Evolutionary conservation across 2,797 vertebrate genomes (phyloP), one percentile per base, ranked within the genome.

Genomic region (Trachurus trachurus): DNA sequence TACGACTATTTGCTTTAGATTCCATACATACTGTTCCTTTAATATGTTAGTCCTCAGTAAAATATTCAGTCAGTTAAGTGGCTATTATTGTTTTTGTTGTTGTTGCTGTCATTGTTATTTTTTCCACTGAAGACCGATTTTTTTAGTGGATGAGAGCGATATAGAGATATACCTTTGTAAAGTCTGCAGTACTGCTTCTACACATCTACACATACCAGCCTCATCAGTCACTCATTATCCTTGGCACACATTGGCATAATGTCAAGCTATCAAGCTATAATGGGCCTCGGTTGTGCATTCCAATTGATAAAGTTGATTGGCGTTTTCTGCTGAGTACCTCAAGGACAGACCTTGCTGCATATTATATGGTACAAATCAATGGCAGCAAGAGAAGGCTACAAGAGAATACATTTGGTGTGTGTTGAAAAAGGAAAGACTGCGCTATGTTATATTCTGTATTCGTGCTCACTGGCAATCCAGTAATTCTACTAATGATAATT

Each of bases 281-380:
- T 56, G 29, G 45, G 26, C 52, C 19, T 57, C 8, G 37, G 72
- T 45, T 16, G 53, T 31, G 40, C 44, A 26, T 64, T 68, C 26
- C 31, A 53, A 26, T 13, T 78, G 61, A 74, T 52, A 4, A 39
- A 26, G 71, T 8, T 76, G 37, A 67, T 34, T 52, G 26, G 19
- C 37, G 29, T 79, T 74, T 83, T 71, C 71, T 71, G 52, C 62
- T 66, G 63, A 79, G 44, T 47, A 13, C 5, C 5, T 68, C 63
- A 68, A 76, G 45, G 47, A 59, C 47, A 39, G n/a, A 37, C 45
- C n/a, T 29, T 49, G 54, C 29, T 72, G 47, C 57, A 64, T 71
- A 67, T 68, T 54, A 26, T 47, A 65, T 26, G 16, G 12, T 6
- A 52, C 37, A 31, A 74, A 74, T 80, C 64, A 45, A 58, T 69